A percentile compares a stretch with the other conserved stretches of the same genome.
Conservation (phyloP, 1,140 invertebrate genomes). For the Lepidurus arcticus region DNA sequence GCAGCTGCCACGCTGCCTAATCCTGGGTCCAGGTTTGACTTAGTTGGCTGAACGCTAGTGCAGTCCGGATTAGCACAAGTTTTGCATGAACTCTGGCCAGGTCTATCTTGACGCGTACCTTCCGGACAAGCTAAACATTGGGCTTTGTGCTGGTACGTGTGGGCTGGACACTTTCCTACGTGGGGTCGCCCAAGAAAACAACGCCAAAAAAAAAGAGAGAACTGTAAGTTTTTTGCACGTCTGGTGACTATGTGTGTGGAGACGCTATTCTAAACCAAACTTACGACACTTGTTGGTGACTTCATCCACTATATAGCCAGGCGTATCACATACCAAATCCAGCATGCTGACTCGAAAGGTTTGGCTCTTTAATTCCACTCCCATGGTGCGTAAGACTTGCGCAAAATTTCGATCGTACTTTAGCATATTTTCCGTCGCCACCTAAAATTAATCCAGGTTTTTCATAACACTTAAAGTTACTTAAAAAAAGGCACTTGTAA, state of each 20-base stretch:
- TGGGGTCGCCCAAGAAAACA: background rate
- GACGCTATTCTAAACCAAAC: constrained; percentile 1
- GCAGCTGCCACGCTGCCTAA: constrained; percentile 16
- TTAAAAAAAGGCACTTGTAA: constrained; percentile 23
- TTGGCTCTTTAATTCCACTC: constrained; percentile 6
- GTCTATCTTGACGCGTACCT: constrained; percentile 27
- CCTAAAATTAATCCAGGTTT: constrained; percentile 11
- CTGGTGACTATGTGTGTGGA: background rate
- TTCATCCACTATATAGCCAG: constrained; percentile 28
- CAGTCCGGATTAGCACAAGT: constrained; percentile 24
- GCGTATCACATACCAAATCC: constrained; percentile 30
- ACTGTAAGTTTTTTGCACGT: background rate
- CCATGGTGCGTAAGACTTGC: background rate
- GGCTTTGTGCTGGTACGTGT: constrained; percentile 31
- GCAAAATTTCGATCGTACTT: constrained; percentile 26
- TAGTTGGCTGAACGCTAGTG: background rate
- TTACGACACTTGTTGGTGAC: constrained; percentile 34
- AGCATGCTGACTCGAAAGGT: constrained; percentile 29
- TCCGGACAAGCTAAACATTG: constrained; percentile 23
- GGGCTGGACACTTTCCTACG: constrained; percentile 31
- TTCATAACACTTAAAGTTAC: background rate
- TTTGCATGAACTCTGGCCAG: constrained; percentile 27
- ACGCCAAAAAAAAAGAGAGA: background rate
- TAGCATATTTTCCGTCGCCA: constrained; percentile 27
- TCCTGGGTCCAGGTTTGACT: background rate